Evolutionary conservation across 2,113 vertebrate genomes (phyloP), one percentile per base, ranked within the genome.

Genomic region (Sitta europaea): DNA sequence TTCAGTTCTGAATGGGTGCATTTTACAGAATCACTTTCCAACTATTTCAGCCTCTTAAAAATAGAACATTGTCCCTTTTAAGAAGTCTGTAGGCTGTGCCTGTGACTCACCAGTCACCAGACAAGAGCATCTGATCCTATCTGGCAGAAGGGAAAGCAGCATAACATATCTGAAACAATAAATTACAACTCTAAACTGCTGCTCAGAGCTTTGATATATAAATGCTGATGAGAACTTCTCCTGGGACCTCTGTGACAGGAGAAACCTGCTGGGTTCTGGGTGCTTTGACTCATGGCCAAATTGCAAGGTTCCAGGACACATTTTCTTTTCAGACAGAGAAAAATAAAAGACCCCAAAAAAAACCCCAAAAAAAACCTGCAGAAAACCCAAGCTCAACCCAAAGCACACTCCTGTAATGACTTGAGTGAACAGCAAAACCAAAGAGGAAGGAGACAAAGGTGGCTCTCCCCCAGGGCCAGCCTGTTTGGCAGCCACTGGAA

Each of bases 51-150:
- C 67, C 66, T 86, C 71, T 77, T 59, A 77, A 74, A 92, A 94
- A 93, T 70, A 80, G 81, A 62, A 53, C 33, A 43, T 23, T 67
- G 78, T 62, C 74, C 50, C 81, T 94, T 70, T 74, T 21, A 19
- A 83, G 12, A 66, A 68, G 47, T 5, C 51, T 47, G 96, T 71
- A 70, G 94, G 94, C 67, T 65, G 85, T 54, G 88, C 90, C 81
- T 68, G 78, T 97, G 96, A 96, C 66, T 97, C 96, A 96, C n/a
- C 63, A 93, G 92, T 95, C 96, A 96, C 71, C 95, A 94, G 96
- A 83, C 92, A 72, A 27, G 74, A 92, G 78, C 95, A 93, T 48
- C 95, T 96, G 96, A 94, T 90, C 7, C 0, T 29, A 63, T n/a
- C 74, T 63, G 74, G 38, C 76, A 90, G 70, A 53, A 94, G 62